Percentiles rank a stretch among this genome's conserved stretches.
Conservation (phyloP, 2,888 invertebrate species). For the Dryococelus australis region DNA sequence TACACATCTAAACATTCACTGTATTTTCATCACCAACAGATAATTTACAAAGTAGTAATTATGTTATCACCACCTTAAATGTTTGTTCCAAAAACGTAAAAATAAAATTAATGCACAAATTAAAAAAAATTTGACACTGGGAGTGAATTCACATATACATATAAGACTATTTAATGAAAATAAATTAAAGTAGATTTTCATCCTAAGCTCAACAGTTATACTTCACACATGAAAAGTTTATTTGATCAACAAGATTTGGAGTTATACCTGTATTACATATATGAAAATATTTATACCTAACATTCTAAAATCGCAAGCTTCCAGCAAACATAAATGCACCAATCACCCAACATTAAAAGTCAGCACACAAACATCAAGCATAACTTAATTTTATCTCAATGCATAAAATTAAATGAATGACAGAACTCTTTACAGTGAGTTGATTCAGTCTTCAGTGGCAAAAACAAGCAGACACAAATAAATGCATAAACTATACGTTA, state of each 20-base stretch:
- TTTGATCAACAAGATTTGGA: background rate
- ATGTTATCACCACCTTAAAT: background rate
- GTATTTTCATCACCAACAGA: background rate
- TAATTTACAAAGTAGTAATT: background rate
- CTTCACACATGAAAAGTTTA: background rate
- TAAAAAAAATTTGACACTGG: no score
- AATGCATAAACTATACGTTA: background rate
- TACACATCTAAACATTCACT: slow-evolving; percentile 8
- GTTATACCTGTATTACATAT: background rate
- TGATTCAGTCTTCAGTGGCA: background rate
- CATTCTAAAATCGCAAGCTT: background rate
- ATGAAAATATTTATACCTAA: background rate
- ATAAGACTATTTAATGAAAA: background rate
- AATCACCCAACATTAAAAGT: background rate
- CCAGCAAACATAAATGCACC: background rate
- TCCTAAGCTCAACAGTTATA: background rate
- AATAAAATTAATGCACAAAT: background rate
- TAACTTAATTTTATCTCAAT: background rate
- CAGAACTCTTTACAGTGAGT: background rate
- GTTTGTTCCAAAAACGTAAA: background rate
- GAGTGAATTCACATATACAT: background rate
- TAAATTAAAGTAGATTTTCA: background rate
- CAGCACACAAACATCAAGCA: background rate
- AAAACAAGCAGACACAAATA: background rate
- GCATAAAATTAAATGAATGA: background rate